Conservation (phyloP, 2,113 vertebrate genomes). For the Paradisaea rubra region DNA sequence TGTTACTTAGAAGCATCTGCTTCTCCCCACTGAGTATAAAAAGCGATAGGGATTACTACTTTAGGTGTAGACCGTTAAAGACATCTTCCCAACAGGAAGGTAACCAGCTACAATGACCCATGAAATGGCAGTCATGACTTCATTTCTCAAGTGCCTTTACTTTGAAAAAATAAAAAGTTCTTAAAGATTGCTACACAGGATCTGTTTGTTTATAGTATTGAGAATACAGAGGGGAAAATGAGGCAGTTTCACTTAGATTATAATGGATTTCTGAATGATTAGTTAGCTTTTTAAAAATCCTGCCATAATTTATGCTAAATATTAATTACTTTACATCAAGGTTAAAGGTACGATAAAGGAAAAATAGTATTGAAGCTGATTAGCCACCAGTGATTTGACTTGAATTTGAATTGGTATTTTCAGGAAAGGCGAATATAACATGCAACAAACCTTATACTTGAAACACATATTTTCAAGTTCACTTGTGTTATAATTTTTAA, state of each 20-base stretch:
- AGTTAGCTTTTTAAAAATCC: background rate
- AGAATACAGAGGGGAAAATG: background rate
- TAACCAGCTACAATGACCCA: background rate
- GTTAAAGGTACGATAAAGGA: background rate
- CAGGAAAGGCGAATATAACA: background rate
- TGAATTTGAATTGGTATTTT: background rate
- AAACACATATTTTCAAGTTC: background rate
- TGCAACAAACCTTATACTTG: background rate
- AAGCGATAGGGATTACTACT: background rate
- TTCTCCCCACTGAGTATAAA: background rate
- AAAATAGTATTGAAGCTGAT: background rate
- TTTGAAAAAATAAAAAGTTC: background rate
- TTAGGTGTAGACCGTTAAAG: background rate
- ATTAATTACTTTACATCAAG: background rate
- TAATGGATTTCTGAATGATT: background rate
- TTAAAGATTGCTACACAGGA: background rate
- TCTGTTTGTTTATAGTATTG: background rate
- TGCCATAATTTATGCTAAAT: background rate
- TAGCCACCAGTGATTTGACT: background rate
- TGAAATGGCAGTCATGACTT: background rate
- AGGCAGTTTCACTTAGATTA: background rate
- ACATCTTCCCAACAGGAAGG: background rate
- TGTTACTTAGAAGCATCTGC: background rate
- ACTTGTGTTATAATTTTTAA: background rate
- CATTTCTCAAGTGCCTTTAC: background rate